Evolutionary conservation across 2,888 invertebrate species (phyloP).

Genomic region (Girardia tigrina): DNA sequence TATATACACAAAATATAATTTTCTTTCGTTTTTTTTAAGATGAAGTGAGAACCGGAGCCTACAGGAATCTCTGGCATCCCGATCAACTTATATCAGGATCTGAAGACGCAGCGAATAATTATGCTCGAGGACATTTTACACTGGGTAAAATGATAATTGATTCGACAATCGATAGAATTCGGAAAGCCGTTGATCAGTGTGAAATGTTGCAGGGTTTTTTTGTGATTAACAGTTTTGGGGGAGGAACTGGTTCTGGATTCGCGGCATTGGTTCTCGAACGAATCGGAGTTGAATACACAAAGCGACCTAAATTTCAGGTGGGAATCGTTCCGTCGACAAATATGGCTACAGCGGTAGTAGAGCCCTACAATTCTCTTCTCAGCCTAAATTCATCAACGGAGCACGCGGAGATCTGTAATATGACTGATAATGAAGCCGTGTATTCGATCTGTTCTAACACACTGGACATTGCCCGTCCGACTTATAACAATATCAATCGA

Average conservation of each 20-base stretch:
- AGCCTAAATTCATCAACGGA: conserved; percentile 82
- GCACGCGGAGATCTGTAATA: conserved; percentile 73
- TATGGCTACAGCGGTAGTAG: conserved; percentile 41
- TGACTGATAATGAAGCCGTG: conserved; percentile 45
- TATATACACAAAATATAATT: too few species aligned
- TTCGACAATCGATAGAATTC: conserved; percentile 44
- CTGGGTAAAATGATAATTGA: conserved; percentile 43
- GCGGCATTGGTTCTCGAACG: conserved; percentile 56
- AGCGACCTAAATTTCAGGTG: conserved; percentile 48
- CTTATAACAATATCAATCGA: conserved; percentile 75
- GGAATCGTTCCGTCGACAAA: conserved; percentile 44
- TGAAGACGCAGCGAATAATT: conserved; percentile 44
- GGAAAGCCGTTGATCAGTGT: conserved; percentile 47
- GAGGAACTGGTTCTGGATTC: conserved; percentile 44
- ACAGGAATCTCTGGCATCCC: conserved; percentile 42
- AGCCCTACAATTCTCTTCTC: conserved; percentile 70
- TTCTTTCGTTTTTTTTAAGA: too few species aligned
- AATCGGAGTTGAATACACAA: conserved; percentile 56
- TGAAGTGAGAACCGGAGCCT: conserved; percentile 42
- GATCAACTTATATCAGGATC: conserved; percentile 43
- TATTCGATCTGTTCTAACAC: conserved; percentile 58
- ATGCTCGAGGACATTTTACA: conserved; percentile 43
- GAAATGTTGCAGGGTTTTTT: conserved; percentile 58
- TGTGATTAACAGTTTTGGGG: conserved; percentile 55
- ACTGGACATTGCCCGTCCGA: conserved; percentile 67